A percentile compares a stretch with the other conserved stretches of the same genome.
These are phyloP conservation scores for Nothoprocta perdicaria DNA, from an alignment of 2,113 vertebrate species.

Conservation along the genomic window DNA sequence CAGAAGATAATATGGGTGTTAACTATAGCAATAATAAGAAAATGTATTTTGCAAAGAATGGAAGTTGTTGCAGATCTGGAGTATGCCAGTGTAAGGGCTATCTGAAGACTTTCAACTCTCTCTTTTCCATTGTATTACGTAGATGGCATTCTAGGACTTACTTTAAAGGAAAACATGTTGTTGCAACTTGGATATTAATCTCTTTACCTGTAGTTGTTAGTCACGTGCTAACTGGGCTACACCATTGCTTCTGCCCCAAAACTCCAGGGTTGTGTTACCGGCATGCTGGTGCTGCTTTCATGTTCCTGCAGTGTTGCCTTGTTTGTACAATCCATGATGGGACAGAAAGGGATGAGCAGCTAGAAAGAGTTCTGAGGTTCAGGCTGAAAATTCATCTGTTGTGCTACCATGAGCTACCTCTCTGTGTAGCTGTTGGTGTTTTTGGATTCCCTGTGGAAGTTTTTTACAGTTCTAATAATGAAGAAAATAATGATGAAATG, in stretches of 20 bases:
- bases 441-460: background rate
- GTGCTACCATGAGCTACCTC: background rate
- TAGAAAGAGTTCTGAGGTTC: background rate
- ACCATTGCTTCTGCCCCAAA: background rate
- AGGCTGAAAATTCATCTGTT: background rate
- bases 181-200: background rate
- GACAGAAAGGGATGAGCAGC: background rate
- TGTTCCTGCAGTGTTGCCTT: background rate
- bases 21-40: background rate
- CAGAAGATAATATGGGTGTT: background rate
- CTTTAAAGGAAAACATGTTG: background rate
- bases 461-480: background rate
- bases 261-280: background rate
- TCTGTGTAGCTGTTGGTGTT: constrained; percentile 17
- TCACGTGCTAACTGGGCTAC: background rate
- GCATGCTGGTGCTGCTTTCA: background rate
- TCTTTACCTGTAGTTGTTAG: background rate
- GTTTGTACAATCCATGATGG: background rate
- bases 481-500: background rate
- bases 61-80: background rate
- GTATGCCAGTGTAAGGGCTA: background rate
- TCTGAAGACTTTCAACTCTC: background rate
- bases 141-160: background rate
- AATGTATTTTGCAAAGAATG: background rate
- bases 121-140: background rate